Conservation (phyloP, 2,797 vertebrate species). For the Benthosema pterotum region DNA sequence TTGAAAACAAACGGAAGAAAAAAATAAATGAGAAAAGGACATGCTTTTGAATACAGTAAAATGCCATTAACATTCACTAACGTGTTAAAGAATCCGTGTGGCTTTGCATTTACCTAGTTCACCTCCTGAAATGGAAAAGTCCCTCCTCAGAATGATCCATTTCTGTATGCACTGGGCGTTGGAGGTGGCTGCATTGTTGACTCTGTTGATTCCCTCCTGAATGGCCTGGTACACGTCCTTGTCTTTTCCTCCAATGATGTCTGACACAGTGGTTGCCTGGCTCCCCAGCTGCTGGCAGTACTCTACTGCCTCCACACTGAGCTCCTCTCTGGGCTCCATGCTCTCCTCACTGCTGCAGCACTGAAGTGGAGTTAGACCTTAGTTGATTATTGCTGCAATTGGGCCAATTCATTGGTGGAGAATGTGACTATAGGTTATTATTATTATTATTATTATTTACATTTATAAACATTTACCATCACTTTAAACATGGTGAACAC, state of each 20-base stretch:
- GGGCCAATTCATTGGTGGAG: too few species aligned
- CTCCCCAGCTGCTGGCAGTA: conserved; percentile 85
- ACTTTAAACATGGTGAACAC: too few species aligned
- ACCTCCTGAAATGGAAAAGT: conserved; percentile 89
- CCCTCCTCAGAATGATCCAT: conserved; percentile 83
- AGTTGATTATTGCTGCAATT: too few species aligned
- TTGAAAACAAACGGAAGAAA: conserved; percentile 7
- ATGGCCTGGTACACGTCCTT: conserved; percentile 78
- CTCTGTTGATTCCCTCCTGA: conserved; percentile 81
- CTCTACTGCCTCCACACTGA: conserved; percentile 81
- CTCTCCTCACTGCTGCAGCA: conserved; percentile 81
- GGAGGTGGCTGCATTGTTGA: conserved; percentile 80
- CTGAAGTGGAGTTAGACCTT: conserved; percentile 58
- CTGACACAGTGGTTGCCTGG: conserved; percentile 80
- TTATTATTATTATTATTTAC: too few species aligned
- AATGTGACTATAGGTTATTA: too few species aligned
- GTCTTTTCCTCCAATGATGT: conserved; percentile 79
- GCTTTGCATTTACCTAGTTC: conserved; percentile 82
- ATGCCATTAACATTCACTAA: background rate
- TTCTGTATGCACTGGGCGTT: conserved; percentile 87
- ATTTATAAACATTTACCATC: too few species aligned
- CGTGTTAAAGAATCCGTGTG: too few species aligned
- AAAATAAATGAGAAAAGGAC: background rate
- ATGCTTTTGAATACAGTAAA: background rate
- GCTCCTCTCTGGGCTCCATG: conserved; percentile 82